These are phyloP conservation scores for Caenorhabditis inopinata DNA, from an alignment of 1,140 invertebrate species.

Conservation along the genomic window DNA sequence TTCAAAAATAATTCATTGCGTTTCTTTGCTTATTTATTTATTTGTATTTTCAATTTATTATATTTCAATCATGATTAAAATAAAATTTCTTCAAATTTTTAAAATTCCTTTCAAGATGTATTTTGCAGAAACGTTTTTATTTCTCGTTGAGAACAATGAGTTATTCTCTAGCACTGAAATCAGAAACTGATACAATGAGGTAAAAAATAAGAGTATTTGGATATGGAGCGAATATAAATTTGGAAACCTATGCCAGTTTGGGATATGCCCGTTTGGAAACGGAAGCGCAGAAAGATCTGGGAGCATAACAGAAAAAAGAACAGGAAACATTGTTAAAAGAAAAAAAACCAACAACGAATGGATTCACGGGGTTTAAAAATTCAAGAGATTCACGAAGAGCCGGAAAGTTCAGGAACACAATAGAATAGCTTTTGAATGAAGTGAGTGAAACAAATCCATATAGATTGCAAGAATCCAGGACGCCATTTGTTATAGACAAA, in stretches of 20 bases:
- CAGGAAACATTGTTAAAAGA: not conserved
- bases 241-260: not conserved
- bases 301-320: slow-evolving; percentile 22
- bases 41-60: too few species aligned
- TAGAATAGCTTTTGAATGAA: slow-evolving; percentile 49
- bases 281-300: slow-evolving; percentile 27
- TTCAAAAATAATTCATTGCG: too few species aligned
- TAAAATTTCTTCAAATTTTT: too few species aligned
- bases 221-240: not conserved
- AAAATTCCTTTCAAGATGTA: too few species aligned
- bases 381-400: not conserved
- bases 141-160: not conserved
- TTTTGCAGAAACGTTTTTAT: too few species aligned
- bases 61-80: too few species aligned
- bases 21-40: too few species aligned
- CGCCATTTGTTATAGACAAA: slow-evolving; percentile 54
- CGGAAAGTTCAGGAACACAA: slow-evolving; percentile 39
- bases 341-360: not conserved
- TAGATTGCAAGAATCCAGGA: slow-evolving; percentile 47
- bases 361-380: not conserved
- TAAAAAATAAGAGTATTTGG: not conserved
- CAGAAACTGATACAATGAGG: not conserved
- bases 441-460: slow-evolving; percentile 54
- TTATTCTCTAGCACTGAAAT: not conserved
- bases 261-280: slow-evolving; percentile 4